Percentiles rank a stretch among this genome's conserved stretches.
Conservation (phyloP, 2,113 vertebrate species). For the Stigmatopora nigra region DNA sequence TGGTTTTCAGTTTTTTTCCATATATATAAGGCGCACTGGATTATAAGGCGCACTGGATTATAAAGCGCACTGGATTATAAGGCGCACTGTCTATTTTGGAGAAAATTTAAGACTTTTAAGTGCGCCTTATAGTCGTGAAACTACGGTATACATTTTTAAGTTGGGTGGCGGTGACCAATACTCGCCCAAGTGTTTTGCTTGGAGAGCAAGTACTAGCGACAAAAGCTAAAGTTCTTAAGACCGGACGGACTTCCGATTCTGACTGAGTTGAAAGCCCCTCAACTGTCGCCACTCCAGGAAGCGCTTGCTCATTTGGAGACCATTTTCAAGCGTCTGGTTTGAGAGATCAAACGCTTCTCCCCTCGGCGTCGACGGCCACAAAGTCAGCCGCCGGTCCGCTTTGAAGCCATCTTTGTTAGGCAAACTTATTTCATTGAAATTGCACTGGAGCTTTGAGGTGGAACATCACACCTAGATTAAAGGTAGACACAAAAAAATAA, state of each 20-base stretch:
- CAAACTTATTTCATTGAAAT: constrained; percentile 43
- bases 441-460: constrained; percentile 30
- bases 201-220: background rate
- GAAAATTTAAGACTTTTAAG: no score
- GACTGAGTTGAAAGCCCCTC: background rate
- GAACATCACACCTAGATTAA: constrained; percentile 42
- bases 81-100: no score
- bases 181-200: no score
- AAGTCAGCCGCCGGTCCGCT: constrained; percentile 24
- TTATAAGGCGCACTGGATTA: no score
- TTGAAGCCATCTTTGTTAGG: constrained; percentile 44
- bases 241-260: no score
- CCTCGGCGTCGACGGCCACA: constrained; percentile 16
- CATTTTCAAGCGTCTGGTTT: constrained; percentile 36
- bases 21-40: no score
- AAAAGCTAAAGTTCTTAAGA: background rate
- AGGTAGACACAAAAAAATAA: constrained; percentile 15
- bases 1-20: no score
- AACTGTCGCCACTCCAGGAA: background rate
- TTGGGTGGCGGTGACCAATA: background rate
- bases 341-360: constrained; percentile 41
- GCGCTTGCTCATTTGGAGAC: constrained; percentile 11
- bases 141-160: background rate
- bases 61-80: no score
- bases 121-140: no score